Evolutionary conservation across 2,797 vertebrate genomes (phyloP).

Genomic region (Sebastolobus altivelis): DNA sequence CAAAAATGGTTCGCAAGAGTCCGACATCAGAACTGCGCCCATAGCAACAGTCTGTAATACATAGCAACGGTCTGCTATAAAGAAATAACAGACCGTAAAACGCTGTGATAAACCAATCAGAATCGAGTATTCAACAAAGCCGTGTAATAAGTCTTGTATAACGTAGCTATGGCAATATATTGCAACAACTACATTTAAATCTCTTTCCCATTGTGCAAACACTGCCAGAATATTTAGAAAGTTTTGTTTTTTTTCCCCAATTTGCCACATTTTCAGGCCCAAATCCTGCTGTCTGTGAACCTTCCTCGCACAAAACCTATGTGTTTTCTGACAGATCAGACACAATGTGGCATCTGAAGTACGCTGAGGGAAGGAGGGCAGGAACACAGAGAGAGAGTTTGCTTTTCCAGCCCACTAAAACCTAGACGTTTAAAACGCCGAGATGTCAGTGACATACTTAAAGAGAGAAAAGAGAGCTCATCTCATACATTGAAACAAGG

Average conservation of each 20-base stretch:
- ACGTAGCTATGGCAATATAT: background rate
- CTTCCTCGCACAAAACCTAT: background rate
- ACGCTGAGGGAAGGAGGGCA: background rate
- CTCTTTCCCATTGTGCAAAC: background rate
- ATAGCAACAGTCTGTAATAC: too few species aligned
- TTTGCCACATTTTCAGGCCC: background rate
- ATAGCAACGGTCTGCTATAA: too few species aligned
- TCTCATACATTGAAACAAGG: slow-evolving; percentile 55
- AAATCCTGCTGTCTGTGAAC: slow-evolving; percentile 21
- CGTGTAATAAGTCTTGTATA: background rate
- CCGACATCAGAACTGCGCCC: too few species aligned
- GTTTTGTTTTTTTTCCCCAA: background rate
- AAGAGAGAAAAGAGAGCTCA: slow-evolving; percentile 18
- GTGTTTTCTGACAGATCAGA: slow-evolving; percentile 40
- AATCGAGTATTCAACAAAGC: too few species aligned
- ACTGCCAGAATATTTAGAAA: slow-evolving; percentile 7
- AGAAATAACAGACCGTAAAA: too few species aligned
- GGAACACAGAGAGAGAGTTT: slow-evolving; percentile 12
- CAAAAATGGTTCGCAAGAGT: too few species aligned
- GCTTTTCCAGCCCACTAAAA: slow-evolving; percentile 15
- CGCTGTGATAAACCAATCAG: too few species aligned
- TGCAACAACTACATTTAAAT: background rate
- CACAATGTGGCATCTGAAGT: slow-evolving; percentile 5
- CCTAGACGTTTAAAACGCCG: slow-evolving; percentile 34
- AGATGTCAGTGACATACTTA: slow-evolving; percentile 26